A percentile compares a stretch with the other conserved stretches of the same genome.
Evolutionary conservation across 30 jellyfish, hydroid and myxozoan genomes (phyloP).

Genomic region (Aurelia aurita): DNA sequence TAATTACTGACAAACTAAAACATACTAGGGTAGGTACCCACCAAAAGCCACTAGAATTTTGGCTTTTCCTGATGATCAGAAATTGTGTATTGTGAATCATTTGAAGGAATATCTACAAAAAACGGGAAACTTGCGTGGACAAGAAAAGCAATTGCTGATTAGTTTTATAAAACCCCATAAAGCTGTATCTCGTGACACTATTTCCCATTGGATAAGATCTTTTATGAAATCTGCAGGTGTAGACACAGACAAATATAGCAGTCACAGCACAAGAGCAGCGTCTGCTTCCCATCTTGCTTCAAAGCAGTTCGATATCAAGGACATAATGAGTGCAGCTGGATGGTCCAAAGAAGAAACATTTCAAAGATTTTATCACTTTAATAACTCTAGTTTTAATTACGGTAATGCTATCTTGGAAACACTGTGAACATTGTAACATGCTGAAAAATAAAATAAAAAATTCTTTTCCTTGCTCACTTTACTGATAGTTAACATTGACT

Average conservation of each 20-base stretch:
- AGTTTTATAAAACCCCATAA: constrained; percentile 19
- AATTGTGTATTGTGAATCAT: constrained; percentile 4
- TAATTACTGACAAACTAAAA: constrained; percentile 7
- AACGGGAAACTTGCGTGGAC: constrained; percentile 1
- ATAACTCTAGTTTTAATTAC: too few relatives aligned
- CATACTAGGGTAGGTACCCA: constrained; percentile 3
- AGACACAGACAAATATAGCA: too few relatives aligned
- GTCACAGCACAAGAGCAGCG: constrained; percentile 19
- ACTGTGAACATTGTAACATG: too few relatives aligned
- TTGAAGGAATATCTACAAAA: constrained; percentile 21
- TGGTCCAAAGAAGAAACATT: constrained; percentile 16
- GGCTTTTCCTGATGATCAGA: constrained; percentile 4
- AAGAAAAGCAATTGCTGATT: constrained; percentile 4
- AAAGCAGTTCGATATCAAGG: not conserved
- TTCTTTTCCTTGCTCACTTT: too few relatives aligned
- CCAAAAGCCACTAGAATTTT: constrained; percentile 11
- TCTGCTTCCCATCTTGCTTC: constrained; percentile 25
- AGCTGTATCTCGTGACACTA: constrained; percentile 29
- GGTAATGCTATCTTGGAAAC: too few relatives aligned
- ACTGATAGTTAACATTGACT: too few relatives aligned
- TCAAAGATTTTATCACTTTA: not conserved
- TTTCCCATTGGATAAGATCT: constrained; percentile 32
- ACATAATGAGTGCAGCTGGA: not conserved
- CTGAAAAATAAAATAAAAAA: too few relatives aligned
- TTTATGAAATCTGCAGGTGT: too few relatives aligned